Conservation (phyloP, 2,888 invertebrate genomes). For the Agonopterix heracliana region DNA sequence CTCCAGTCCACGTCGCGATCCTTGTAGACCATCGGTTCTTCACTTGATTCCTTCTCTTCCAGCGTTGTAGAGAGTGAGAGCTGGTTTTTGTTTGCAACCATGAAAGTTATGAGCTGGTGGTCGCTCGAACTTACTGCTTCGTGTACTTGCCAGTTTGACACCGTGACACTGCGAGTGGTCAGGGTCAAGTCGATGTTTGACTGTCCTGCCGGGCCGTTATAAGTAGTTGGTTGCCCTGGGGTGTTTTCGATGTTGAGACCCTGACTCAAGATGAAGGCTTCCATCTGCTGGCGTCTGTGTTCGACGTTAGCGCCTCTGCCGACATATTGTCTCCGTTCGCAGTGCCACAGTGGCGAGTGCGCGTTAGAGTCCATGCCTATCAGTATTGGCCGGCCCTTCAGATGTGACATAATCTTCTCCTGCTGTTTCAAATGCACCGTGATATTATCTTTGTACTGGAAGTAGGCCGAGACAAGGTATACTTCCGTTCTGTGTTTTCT, state of each 20-base stretch:
- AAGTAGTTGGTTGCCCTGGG: constrained; percentile 14
- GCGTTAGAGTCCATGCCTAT: not conserved
- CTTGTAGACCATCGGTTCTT: not conserved
- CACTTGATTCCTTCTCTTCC: not conserved
- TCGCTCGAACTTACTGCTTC: constrained; percentile 16
- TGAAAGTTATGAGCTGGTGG: constrained; percentile 15
- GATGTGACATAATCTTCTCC: not conserved
- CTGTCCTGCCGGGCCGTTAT: constrained; percentile 10
- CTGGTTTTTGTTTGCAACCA: not conserved
- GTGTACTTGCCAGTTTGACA: constrained; percentile 14
- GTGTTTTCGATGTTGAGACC: constrained; percentile 9
- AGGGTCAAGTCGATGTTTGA: constrained; percentile 25
- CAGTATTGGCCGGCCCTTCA: not conserved
- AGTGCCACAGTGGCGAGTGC: constrained; percentile 21
- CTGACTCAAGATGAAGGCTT: constrained; percentile 11
- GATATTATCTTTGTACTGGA: not conserved
- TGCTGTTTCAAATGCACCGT: not conserved
- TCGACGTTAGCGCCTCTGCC: constrained; percentile 13
- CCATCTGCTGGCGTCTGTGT: constrained; percentile 9
- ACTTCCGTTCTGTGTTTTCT: not conserved
- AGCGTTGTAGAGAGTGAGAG: no score
- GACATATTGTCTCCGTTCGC: constrained; percentile 3
- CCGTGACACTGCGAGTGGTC: not conserved
- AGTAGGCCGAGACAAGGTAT: not conserved
- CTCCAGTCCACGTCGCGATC: not conserved